A percentile compares a stretch with the other conserved stretches of the same genome.
Conservation (phyloP, 2,888 invertebrate genomes). For the Busseola fusca region DNA sequence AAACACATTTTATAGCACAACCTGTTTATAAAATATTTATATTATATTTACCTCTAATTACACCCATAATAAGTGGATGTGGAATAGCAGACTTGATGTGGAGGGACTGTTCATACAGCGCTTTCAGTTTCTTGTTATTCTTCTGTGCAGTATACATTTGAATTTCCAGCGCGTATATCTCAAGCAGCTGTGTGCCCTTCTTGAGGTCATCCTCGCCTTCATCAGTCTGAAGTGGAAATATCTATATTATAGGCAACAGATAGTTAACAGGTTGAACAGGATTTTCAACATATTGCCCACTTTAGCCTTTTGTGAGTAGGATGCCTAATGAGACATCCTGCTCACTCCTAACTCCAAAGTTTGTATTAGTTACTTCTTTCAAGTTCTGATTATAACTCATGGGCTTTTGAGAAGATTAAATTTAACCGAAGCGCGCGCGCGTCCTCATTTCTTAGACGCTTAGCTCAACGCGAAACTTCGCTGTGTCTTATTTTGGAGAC, state of each 20-base stretch:
- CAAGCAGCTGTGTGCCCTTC: constrained; percentile 98
- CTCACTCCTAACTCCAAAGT: not conserved
- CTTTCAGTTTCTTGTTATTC: constrained; percentile 99
- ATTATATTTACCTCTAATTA: constrained; percentile 94
- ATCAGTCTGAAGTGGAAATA: constrained; percentile 91
- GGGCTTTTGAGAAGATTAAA: constrained; percentile 6
- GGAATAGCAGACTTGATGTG: constrained; percentile 99
- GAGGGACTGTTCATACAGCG: constrained; percentile 98
- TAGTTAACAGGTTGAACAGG: constrained; percentile 29
- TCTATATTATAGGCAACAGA: constrained; percentile 34
- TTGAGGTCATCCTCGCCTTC: constrained; percentile 99
- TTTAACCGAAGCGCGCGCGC: too few relatives aligned
- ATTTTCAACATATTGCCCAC: constrained; percentile 10
- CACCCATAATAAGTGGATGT: constrained; percentile 99
- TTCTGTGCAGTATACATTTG: constrained; percentile 99
- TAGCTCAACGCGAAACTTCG: too few relatives aligned
- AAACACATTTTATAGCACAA: constrained; percentile 4
- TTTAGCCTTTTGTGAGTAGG: not conserved
- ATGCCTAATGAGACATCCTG: not conserved
- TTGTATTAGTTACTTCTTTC: not conserved
- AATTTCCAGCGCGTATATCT: constrained; percentile 99
- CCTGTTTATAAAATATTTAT: not conserved
- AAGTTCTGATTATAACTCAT: not conserved
- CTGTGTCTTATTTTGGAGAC: too few relatives aligned
- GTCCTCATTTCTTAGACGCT: too few relatives aligned